A percentile compares a stretch with the other conserved stretches of the same genome.
Conservation (phyloP, 2,113 vertebrate genomes). For the Siniperca knerii region DNA sequence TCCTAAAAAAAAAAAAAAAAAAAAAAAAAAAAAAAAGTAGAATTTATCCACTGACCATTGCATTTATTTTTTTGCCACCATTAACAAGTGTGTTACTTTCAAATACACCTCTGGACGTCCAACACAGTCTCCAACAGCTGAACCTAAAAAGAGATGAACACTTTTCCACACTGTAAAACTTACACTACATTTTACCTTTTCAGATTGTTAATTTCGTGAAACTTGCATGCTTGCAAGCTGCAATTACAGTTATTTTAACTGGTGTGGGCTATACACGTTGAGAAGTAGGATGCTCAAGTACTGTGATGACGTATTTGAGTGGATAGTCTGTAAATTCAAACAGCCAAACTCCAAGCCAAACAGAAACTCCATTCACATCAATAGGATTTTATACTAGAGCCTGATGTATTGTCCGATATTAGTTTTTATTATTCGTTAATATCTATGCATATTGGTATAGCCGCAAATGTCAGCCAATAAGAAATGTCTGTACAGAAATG, state of each 20-base stretch:
- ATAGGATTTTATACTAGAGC: neutral
- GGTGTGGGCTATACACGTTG: too few species aligned
- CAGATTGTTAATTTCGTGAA: neutral
- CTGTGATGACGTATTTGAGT: neutral
- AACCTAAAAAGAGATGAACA: neutral
- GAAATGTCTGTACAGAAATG: neutral
- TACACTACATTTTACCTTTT: neutral
- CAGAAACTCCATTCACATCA: neutral
- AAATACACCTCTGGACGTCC: neutral
- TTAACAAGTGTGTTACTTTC: neutral
- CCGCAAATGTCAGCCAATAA: neutral
- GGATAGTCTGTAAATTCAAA: neutral
- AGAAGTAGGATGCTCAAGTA: neutral
- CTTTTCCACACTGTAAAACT: neutral
- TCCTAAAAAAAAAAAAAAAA: slow-evolving; percentile 77
- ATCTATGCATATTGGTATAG: neutral
- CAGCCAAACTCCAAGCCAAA: too few species aligned
- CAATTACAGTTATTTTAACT: neutral
- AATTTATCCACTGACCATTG: neutral
- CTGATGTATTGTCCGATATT: neutral
- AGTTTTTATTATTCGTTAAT: neutral
- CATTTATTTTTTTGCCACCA: neutral
- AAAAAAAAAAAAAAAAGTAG: neutral
- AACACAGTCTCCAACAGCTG: neutral
- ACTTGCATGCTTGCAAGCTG: neutral